Base-by-base conservation (phyloP, 2,888 invertebrate species). In the Tuberolachnus salignus region DNA sequence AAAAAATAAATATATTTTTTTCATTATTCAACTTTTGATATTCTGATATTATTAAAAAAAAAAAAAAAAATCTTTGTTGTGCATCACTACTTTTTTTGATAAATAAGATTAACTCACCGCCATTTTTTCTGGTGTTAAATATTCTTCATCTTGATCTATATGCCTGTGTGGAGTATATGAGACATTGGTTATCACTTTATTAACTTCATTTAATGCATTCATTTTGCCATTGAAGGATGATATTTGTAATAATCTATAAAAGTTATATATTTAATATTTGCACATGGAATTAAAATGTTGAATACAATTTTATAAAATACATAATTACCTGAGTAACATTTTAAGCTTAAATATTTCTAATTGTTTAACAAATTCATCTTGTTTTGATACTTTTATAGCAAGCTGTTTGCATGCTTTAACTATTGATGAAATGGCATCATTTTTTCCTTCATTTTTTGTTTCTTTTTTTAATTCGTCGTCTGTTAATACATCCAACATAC, bases 211-310 rank as follows among this genome's bases (percentile, higher is more conserved):
- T 82, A 98, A 88, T 26, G 98, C 98, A 84, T 97, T 97, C 98
- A 98, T 98, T 89, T 98, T 98, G 53, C 98, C 97, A 87, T 97
- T 98, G 86, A 98, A 98, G 74, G 97, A 97, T 34, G 97, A 97
- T 86, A 97, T 96, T 89, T 97, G 95, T 82, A 98, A 87, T 84
- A 95, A 91, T 85, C 95, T 90, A 83, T 23, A 83, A 14, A 11
- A n/a, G n/a, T n/a, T n/a, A n/a, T n/a, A 34, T 34, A 6, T 6
- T 4, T 4, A 34, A 34, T 34, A 34, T 34, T 34, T 34, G 71
- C 1, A 46, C 14, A 44, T 46, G 9, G 49, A 42, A 53, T 14
- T 26, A 34, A 61, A 46, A 46, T 21, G 3, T 21, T 57, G 59
- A 23, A 55, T 16, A 64, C 46, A 78, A 51, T 42, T 34, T 19